Conservation (phyloP, 2,888 invertebrate genomes). For the Exephanes ischioxanthus region DNA sequence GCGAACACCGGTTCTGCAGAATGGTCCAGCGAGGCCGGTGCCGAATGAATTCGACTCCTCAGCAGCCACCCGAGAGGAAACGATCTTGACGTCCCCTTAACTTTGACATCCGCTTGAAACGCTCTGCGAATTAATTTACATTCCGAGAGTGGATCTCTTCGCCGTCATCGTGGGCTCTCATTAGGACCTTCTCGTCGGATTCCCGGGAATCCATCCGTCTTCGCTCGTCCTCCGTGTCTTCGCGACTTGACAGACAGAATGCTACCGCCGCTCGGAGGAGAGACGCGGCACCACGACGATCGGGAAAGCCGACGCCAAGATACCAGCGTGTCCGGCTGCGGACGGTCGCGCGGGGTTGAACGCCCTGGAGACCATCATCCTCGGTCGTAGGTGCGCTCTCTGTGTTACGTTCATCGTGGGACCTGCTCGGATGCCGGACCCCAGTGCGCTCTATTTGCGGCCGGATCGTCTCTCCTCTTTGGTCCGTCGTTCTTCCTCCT, state of each 20-base stretch:
- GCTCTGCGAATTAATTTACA: neutral
- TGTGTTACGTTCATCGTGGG: constrained; percentile 69
- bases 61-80: no score
- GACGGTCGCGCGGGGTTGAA: constrained; percentile 73
- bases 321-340: constrained; percentile 46
- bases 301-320: constrained; percentile 43
- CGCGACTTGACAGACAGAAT: constrained; percentile 46
- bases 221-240: constrained; percentile 13
- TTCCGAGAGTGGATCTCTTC: neutral
- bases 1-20: no score
- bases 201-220: constrained; percentile 44
- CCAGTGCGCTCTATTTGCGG: constrained; percentile 75
- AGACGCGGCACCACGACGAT: constrained; percentile 44
- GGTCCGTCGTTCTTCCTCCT: constrained; percentile 48
- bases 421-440: constrained; percentile 33
- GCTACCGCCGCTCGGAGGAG: constrained; percentile 40
- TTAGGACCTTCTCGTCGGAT: constrained; percentile 32
- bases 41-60: no score
- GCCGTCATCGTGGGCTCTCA: neutral
- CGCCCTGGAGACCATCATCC: constrained; percentile 68
- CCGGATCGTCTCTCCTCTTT: constrained; percentile 68
- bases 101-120: neutral
- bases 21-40: no score
- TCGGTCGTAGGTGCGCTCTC: constrained; percentile 12
- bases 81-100: no score